These are phyloP conservation scores for Drosophila orena DNA, from an alignment of 1,140 invertebrate genomes.

Conservation along the genomic window DNA sequence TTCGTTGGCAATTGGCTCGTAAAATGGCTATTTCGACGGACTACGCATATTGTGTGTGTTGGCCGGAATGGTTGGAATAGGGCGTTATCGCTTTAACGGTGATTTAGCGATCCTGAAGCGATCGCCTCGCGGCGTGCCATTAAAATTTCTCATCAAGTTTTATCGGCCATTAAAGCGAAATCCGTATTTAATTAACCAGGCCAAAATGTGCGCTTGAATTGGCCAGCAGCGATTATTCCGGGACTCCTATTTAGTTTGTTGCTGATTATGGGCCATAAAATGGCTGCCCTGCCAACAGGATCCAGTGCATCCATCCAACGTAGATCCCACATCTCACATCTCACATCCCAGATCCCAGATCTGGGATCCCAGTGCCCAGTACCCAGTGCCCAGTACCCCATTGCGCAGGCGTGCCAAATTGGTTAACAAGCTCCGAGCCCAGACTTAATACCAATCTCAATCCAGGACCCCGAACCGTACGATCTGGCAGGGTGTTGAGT, in stretches of 20 bases:
- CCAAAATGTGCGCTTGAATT: conserved; percentile 84
- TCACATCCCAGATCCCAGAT: too few relatives aligned
- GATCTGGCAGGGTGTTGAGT: conserved; percentile 78
- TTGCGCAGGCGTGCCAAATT: conserved; percentile 62
- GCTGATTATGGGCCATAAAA: conserved; percentile 64
- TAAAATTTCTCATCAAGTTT: conserved; percentile 84
- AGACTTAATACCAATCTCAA: conserved; percentile 11
- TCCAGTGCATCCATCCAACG: background rate
- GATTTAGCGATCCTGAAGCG: conserved; percentile 66
- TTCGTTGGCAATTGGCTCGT: conserved; percentile 77
- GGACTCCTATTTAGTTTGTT: conserved; percentile 65
- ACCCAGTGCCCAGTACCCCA: conserved; percentile 8
- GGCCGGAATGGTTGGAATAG: conserved; percentile 43
- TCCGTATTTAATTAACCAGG: conserved; percentile 83
- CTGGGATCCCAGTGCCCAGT: too few relatives aligned
- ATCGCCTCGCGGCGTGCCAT: conserved; percentile 42
- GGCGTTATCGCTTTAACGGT: conserved; percentile 77
- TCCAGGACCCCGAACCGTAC: conserved; percentile 13
- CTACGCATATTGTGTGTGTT: conserved; percentile 27
- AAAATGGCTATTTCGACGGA: conserved; percentile 62
- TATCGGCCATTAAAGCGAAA: conserved; percentile 81
- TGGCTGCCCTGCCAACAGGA: background rate
- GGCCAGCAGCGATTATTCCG: conserved; percentile 51
- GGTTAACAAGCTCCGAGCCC: conserved; percentile 50
- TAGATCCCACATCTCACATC: background rate